A percentile compares a stretch with the other conserved stretches of the same genome.
phyloP scores from a whole-genome alignment of 2,797 vertebrate genomes.

The Thripadectes ignobilis region DNA sequence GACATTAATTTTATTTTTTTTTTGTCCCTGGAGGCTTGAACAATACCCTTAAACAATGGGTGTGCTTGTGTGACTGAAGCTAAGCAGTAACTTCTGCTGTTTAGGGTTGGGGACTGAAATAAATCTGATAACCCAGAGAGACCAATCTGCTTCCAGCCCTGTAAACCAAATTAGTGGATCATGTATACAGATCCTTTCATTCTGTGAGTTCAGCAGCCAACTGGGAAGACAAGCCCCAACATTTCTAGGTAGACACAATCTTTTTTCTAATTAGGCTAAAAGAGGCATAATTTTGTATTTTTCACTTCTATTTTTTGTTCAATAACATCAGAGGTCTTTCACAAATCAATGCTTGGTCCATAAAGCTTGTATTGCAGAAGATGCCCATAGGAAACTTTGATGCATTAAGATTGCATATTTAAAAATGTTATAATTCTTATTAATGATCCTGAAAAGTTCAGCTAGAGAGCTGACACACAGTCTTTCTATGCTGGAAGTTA shows the following conservation, averaged over 20 bases:
- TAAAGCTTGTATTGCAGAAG: background rate
- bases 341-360: background rate
- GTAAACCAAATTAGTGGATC: background rate
- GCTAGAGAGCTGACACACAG: constrained; percentile 29
- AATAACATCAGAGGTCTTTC: background rate
- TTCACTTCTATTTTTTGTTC: background rate
- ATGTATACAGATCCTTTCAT: background rate
- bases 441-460: constrained; percentile 45
- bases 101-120: background rate
- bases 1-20: fast-evolving
- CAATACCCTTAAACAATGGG: background rate
- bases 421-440: constrained; percentile 62
- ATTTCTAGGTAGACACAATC: background rate
- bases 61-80: background rate
- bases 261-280: background rate
- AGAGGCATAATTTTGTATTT: background rate
- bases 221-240: background rate
- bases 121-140: background rate
- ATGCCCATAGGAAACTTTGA: background rate
- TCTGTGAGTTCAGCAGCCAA: background rate
- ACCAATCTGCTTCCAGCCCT: background rate
- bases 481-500: constrained; percentile 59
- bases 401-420: constrained; percentile 19
- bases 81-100: background rate
- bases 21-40: background rate